Evolutionary conservation across 2,797 vertebrate species (phyloP).

Genomic region (Manis crassicaudata): DNA sequence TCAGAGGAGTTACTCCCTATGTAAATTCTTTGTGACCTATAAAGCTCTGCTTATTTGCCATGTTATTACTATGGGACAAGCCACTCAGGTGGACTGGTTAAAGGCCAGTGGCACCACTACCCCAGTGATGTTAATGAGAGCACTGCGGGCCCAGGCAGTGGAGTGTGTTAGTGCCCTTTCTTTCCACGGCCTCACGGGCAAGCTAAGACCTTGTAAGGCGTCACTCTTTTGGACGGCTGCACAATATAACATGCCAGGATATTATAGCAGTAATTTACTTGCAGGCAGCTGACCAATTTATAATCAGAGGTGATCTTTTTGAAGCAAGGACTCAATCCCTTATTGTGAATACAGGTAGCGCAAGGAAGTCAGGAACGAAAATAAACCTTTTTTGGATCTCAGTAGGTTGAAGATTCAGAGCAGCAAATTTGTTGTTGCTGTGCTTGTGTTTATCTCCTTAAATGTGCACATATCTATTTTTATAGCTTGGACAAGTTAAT

Average conservation of each 20-base stretch:
- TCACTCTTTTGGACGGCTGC: background rate
- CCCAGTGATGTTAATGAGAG: background rate
- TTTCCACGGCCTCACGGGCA: background rate
- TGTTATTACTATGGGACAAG: background rate
- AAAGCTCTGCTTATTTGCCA: background rate
- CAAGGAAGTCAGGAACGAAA: background rate
- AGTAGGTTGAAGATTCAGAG: background rate
- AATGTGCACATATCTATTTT: background rate
- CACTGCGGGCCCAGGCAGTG: background rate
- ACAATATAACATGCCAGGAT: background rate
- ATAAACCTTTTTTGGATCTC: background rate
- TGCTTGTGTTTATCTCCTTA: constrained; percentile 5
- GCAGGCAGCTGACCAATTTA: background rate
- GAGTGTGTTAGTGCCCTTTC: background rate
- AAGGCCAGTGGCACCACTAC: background rate
- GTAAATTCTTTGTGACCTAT: background rate
- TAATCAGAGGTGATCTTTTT: background rate
- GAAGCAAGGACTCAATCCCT: background rate
- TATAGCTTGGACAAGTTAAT: background rate
- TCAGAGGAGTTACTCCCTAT: background rate
- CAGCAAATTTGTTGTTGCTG: constrained; percentile 1
- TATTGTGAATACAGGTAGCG: background rate
- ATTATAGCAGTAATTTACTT: background rate
- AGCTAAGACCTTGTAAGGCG: background rate
- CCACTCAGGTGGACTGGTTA: background rate